phyloP scores from a whole-genome alignment of 2,888 invertebrate species.

The Kryphioiulus occultus region DNA sequence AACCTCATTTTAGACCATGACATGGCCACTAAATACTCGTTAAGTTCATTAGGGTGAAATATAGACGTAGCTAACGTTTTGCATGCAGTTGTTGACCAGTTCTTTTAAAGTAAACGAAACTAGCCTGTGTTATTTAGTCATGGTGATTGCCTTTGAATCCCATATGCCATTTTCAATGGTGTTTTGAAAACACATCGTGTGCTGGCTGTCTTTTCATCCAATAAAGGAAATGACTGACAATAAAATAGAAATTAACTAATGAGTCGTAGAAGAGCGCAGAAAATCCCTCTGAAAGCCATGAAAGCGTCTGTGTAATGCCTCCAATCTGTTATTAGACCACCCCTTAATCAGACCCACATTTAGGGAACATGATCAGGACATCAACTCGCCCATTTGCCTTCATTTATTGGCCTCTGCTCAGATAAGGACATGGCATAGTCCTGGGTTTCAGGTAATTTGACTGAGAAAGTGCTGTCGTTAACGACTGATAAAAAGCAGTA shows the following conservation, averaged over 20 bases:
- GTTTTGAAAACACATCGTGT: background rate
- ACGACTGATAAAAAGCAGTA: background rate
- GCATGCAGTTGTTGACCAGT: background rate
- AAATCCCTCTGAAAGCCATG: background rate
- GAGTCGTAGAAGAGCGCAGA: background rate
- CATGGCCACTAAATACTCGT: conserved; percentile 9
- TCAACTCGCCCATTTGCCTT: background rate
- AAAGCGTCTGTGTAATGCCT: background rate
- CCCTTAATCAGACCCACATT: background rate
- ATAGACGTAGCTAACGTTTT: background rate
- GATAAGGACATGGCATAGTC: background rate
- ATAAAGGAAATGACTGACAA: conserved; percentile 23
- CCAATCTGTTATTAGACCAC: conserved; percentile 1
- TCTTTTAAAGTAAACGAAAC: background rate
- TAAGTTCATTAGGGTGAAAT: background rate
- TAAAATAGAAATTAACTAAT: conserved; percentile 23
- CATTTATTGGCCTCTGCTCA: background rate
- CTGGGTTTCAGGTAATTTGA: background rate
- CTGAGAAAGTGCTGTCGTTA: background rate
- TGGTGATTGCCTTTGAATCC: conserved; percentile 1
- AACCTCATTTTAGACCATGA: background rate
- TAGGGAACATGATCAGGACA: background rate
- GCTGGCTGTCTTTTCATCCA: background rate
- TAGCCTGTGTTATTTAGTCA: background rate
- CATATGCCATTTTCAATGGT: background rate